Base-by-base conservation (phyloP, 2,113 vertebrate species). In the Hemichromis elongatus region DNA sequence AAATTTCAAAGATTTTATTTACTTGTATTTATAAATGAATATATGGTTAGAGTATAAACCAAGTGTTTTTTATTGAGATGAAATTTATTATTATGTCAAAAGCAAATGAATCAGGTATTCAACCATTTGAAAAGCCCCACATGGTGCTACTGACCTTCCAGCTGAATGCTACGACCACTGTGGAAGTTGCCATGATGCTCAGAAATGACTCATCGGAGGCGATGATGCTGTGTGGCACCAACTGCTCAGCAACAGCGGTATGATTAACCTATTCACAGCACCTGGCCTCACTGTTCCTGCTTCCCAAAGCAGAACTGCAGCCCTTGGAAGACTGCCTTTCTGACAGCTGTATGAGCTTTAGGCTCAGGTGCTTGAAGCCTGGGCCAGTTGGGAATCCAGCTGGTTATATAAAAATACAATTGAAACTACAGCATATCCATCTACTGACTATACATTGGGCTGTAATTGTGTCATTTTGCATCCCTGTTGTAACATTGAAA, bases 191-290 rank as follows among this genome's bases (percentile, higher is more conserved):
- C 59, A 83, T 88, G 88, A 85, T 83, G 66, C 80, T 82, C 57
- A 53, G 82, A 26, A 82, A 75, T 2, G 84, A 92, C 45, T 75
- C 86, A 1, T 83, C 53, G 0, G 82, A 87, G 82, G 77, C 85
- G 57, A 84, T 57, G 86, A 86, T 89, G 90, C 81, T 82, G 12
- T 85, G 89, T 2, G 83, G 90, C 77, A 89, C 88, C 50, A 86
- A 83, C 79, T 90, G 85, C 55, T 90, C 83, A 0, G 68, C 79
- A 54, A 79, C 68, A 1, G 86, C 75, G 57, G 79, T 88, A 56
- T 19, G 7, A 7, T 66, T 80, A 66, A 79, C 37, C 14, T n/a
- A 52, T 14, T 73, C 85, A 2, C 24, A 78, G 2, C 56, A 37
- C 21, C 83, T 89, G 80, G 77, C 83, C 28, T 82, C 68, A 0